Evolutionary conservation across 2,888 invertebrate species (phyloP), one percentile per base, ranked within the genome.

Genomic region (Neria commutata): DNA sequence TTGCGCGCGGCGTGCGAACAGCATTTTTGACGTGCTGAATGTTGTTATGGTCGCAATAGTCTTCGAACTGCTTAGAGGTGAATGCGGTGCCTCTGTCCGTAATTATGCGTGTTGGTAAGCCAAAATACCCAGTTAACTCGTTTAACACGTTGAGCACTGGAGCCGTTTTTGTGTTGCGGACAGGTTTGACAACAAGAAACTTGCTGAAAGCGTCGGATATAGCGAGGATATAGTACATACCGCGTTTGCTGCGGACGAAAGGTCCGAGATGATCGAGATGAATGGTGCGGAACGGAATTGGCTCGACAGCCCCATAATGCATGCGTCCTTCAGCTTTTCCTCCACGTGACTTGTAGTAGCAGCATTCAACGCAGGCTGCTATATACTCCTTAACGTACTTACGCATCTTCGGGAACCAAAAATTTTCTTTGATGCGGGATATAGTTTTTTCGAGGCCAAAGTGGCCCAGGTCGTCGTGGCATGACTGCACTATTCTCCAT

Each of bases 61-160:
- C 21, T 54, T 64, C 64, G 37, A 74, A 73, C 11, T 19, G 21
- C 5, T 66, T 64, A 0, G 71, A 67, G 1, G 68, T 70, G 51
- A 66, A 74, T 1, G 70, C 69, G 1, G 71, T 66, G 14, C 72
- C 73, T 55, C 70, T 52, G 56, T 75, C 71, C 3, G 65, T 63
- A 21, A 74, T 60, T 1, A 72, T 55, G 6, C 62, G 58, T 37
- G 29, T 54, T 37, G 69, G 68, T 23, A 56, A 58, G 0, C 68
- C 70, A 54, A 69, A 70, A 60, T 66, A 60, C 14, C 45, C 23
- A 1, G 54, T 58, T 2, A 63, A n/a, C 48, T 61, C 62, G 42
- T 57, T 57, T 0, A 63, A 21, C 1, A 51, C 11, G 5, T 55
- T 49, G 0, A 62, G 37, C 14, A 60, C n/a, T n/a, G 37, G 37